Evolutionary conservation across 2,888 invertebrate genomes (phyloP), one percentile per base, ranked within the genome.

Genomic region (Hylaea fasciaria): DNA sequence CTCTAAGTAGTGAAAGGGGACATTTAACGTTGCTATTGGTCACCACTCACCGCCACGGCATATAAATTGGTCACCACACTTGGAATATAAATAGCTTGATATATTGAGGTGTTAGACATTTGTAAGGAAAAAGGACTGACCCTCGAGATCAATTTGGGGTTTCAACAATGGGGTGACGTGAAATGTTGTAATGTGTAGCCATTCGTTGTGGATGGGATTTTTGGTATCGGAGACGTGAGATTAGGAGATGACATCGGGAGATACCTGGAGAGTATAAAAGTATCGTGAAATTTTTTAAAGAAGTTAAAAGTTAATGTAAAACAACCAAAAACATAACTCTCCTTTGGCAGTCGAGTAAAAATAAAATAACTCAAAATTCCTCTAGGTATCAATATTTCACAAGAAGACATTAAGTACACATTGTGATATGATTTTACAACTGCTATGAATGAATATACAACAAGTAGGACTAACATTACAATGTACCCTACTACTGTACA

Each of bases 1-100:
- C 69, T 66, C 66, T 71, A 70, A 74, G 74, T 69, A 71, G 68
- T 70, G 63, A 65, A 53, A 63, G 61, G 70, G 65, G 71, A 68
- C 58, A 60, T 57, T 68, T 66, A 66, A 59, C 55, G 55, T 45
- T 55, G 51, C 43, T 52, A 68, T 70, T 68, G 57, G 60, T 64
- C 44, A 60, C 63, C 49, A 60, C 46, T 39, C 45, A 16, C 40
- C 44, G 47, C 47, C 35, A 48, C 28, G 45, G 32, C 49, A 53
- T 16, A 57, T 62, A 57, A 57, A 57, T 64, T 60, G 66, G 68
- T 66, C 59, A 68, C 69, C 63, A 64, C 66, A 66, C 62, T 61
- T 44, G 39, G 66, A 65, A 70, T 70, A 70, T 68, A 69, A 69
- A 68, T 70, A 66, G 66, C 66, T 70, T 70, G 66, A 70, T 70